Evolutionary conservation across 2,888 invertebrate species (phyloP).

Genomic region (Tiliacea aurago): DNA sequence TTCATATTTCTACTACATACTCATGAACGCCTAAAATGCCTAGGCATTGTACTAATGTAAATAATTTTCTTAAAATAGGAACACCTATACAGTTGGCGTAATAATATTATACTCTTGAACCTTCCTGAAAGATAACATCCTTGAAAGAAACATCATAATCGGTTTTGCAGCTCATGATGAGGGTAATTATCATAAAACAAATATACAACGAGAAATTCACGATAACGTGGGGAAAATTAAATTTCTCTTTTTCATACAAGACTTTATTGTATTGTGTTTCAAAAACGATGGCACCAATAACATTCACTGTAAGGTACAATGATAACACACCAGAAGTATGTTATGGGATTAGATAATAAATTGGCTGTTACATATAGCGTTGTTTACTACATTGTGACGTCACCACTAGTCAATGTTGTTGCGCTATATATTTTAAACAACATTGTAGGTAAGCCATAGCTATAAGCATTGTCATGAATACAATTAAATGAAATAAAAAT

Average conservation of each 20-base stretch:
- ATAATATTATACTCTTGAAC: background rate
- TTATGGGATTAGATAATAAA: constrained; percentile 72
- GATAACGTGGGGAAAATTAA: background rate
- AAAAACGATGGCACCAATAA: constrained; percentile 74
- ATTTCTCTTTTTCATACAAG: background rate
- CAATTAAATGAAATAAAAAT: constrained; percentile 70
- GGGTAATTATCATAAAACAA: background rate
- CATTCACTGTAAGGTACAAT: constrained; percentile 89
- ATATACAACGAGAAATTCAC: background rate
- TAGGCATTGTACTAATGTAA: constrained; percentile 48
- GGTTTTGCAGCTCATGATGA: background rate
- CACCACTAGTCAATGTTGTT: constrained; percentile 44
- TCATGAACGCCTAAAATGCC: constrained; percentile 39
- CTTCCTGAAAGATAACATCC: constrained; percentile 7
- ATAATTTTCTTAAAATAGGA: constrained; percentile 49
- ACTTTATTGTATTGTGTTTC: constrained; percentile 70
- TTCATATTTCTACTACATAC: constrained; percentile 29
- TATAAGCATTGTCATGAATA: constrained; percentile 69
- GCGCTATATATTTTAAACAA: constrained; percentile 61
- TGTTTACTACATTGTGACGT: constrained; percentile 62
- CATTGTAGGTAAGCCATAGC: constrained; percentile 67
- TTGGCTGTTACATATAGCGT: constrained; percentile 65
- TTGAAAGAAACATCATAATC: constrained; percentile 7
- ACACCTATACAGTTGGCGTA: background rate
- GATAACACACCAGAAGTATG: constrained; percentile 86